Base-by-base conservation (phyloP, 2,797 vertebrate species). In the Pogoniulus pusillus region DNA sequence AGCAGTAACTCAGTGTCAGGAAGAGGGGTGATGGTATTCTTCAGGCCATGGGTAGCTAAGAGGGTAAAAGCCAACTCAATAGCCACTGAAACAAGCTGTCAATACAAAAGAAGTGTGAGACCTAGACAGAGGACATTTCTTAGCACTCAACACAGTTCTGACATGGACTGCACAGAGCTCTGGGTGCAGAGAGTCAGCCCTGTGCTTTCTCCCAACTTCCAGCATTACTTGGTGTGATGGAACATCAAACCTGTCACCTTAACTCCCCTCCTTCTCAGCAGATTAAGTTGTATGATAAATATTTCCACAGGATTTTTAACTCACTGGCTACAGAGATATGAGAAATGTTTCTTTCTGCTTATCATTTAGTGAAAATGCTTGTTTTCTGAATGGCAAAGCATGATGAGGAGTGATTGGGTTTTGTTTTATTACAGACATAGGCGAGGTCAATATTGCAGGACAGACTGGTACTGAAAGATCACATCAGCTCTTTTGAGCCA, bases 81-180 rank as follows among this genome's bases (percentile, higher is more conserved):
- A 71, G 59, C 24, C 29, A 12, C 32, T 77, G 86, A 54, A 64
- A 49, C 8, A 51, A 66, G 45, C 78, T 80, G 60, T 60, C 37
- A 39, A 65, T 11, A 3, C 9, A 30, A 37, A 37, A 37, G 70
- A 5, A 34, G 32, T 4, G 39, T 4, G 27, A 71, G 62, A 10
- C 58, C 4, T 12, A 68, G 54, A 10, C 34, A 45, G 80, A 30
- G 37, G 43, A n/a, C 3, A 1, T 14, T 14, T 37, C 14, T 41
- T 45, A 84, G 77, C 64, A 1, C 57, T 59, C 60, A 73, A 2
- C 35, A 11, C 43, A 51, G 73, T 63, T 10, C 10, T 3, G 4
- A 0, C 8, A 27, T 1, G 0, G 0, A 7, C 5, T 64, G 57
- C 57, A 29, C n/a, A 13, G 39, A 66, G 32, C 14, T 27, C 22